Evolutionary conservation across 2,113 vertebrate genomes (phyloP), one percentile per base, ranked within the genome.

Genomic region (Irena cyanogastra): DNA sequence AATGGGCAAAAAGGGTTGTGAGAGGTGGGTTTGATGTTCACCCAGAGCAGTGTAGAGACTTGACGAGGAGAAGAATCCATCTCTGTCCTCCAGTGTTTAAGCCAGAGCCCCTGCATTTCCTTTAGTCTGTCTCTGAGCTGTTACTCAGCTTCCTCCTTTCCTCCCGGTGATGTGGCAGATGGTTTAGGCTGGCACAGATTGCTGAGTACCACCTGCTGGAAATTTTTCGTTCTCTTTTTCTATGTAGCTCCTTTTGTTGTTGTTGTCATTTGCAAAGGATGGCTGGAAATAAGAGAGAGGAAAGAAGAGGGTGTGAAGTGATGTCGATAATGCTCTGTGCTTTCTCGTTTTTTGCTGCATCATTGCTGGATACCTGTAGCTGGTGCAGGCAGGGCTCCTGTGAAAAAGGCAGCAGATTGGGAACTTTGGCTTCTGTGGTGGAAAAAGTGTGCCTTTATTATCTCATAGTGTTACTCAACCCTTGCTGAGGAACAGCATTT

Each of bases 161-260:
- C 41, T 87, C 42, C 20, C 39, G 72, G 63, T 47, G 49, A 64
- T 89, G 76, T 49, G 53, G 65, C 97, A 97, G 95, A 96, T 96
- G 93, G 95, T 33, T 93, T 54, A 49, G 63, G 45, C 59, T 91
- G 72, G 71, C 72, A 66, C 87, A 93, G 80, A 71, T 91, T 64
- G 50, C 44, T 19, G 21, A 50, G 26, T 80, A 89, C 77, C 90
- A 91, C 95, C 91, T 90, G 93, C 91, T 94, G 85, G 33, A 92
- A 33, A 23, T 42, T 85, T 57, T 79, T 66, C 1, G 1, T 12
- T 81, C 9, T 44, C 54, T 79, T 90, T 91, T 53, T 8, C 35
- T 54, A 2, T 54, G n/a, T 56, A 68, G 19, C 9, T 35, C 37
- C 16, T 77, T 82, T 82, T 68, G 15, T 16, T 78, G 28, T 56